Base-by-base conservation (phyloP, 2,888 invertebrate species). In the Drosophila atripex region DNA sequence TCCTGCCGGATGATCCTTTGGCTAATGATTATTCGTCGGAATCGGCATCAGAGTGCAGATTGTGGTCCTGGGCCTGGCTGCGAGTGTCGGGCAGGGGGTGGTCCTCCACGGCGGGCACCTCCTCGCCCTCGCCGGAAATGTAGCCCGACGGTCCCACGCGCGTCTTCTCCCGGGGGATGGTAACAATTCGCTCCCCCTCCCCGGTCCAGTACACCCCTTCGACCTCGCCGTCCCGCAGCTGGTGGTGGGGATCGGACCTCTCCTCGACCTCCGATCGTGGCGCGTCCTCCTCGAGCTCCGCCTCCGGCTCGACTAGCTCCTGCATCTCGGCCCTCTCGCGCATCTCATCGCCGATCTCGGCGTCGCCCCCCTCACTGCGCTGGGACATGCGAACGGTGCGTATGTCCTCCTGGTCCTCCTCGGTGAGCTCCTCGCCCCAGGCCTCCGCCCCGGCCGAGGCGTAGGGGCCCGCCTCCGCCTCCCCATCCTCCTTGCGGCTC, bases 151-250 rank as follows among this genome's bases (percentile, higher is more conserved):
- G 14, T 0, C 4, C 9, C 1, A 14, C 23, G 2, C 21, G 28
- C 2, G 28, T 3, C 0, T 38, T 38, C 9, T 1, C 18, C 0
- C 1, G 9, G 4, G n/a, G 30, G 1, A 25, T 41, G 8, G 14
- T 41, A 8, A 18, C 39, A 11, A 41, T 1, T 38, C 38, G 1
- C 56, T 32, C 38, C 12, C 71, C 71, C 41, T 71, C 55, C 12
- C 70, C 70, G 28, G 65, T 71, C 65, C 65, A 71, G 14, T 71
- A 71, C 14, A 39, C 35, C 2, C 71, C 71, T n/a, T 52, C 41
- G 12, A 56, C 41, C 0, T 55, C n/a, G 1, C 28, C 47, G n/a
- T 58, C 47, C 4, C 6, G 21, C 32, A 12, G 7, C 16, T 18
- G 11, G 2, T 8, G 32, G 1, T 39, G 9, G 11, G n/a, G 21